A percentile compares a stretch with the other conserved stretches of the same genome.
Conservation (phyloP, 1,140 invertebrate species). For the Drosophila funebris region DNA sequence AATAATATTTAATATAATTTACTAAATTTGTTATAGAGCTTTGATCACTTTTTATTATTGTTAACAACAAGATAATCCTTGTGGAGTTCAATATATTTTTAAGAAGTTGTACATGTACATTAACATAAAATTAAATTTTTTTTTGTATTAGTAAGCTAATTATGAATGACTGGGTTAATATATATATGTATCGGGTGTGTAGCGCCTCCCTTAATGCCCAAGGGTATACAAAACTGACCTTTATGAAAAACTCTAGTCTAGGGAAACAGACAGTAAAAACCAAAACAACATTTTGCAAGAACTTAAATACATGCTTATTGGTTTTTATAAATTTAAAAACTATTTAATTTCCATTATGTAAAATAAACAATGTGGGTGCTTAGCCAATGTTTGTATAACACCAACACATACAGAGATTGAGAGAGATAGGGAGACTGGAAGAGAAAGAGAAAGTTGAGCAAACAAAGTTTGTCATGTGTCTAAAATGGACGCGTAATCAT, state of each 20-base stretch:
- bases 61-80: no score
- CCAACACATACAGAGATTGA: background rate
- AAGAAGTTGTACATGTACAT: no score
- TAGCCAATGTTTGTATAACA: slow-evolving; percentile 32
- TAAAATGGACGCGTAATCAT: slow-evolving; percentile 55
- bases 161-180: no score
- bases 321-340: slow-evolving; percentile 1
- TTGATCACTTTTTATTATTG: no score
- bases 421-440: background rate
- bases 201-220: no score
- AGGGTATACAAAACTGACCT: no score
- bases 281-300: slow-evolving; percentile 5
- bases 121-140: no score
- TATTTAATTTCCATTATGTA: slow-evolving; percentile 19
- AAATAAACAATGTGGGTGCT: slow-evolving; percentile 24
- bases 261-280: background rate
- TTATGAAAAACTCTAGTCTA: no score
- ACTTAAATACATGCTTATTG: slow-evolving; percentile 1
- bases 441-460: background rate
- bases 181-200: no score
- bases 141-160: no score
- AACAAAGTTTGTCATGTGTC: slow-evolving; percentile 31
- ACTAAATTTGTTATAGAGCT: background rate
- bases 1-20: no score
- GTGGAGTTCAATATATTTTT: no score